Conservation (phyloP, 2,888 invertebrate species). For the Incurvaria masculella region DNA sequence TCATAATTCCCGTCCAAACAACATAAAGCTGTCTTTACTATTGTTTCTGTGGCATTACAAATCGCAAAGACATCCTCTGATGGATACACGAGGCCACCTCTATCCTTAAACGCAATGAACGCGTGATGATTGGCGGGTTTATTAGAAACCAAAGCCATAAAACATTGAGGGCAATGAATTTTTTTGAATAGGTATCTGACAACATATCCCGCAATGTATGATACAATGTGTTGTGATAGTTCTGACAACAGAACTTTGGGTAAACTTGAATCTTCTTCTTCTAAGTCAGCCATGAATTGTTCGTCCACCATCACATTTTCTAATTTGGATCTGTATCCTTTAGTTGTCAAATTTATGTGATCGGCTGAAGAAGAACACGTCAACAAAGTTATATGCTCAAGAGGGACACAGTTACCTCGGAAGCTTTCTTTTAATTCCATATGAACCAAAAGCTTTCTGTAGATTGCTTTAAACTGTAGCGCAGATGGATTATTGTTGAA, state of each 20-base stretch:
- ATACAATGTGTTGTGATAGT: not conserved
- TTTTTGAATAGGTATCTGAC: slow-evolving; percentile 13
- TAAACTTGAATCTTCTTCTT: slow-evolving; percentile 9
- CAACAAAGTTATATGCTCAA: slow-evolving; percentile 9
- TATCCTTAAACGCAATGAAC: slow-evolving; percentile 12
- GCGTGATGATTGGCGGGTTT: not conserved
- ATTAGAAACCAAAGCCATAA: not conserved
- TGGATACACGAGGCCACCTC: slow-evolving; percentile 15
- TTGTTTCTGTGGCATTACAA: slow-evolving; percentile 10
- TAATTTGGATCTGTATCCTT: not conserved
- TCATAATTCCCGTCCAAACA: not conserved
- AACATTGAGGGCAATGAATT: not conserved
- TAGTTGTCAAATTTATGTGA: slow-evolving; percentile 7
- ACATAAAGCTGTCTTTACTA: not conserved
- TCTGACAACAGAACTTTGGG: slow-evolving; percentile 3
- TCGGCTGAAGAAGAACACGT: slow-evolving; percentile 10
- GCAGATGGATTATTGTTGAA: slow-evolving; percentile 15
- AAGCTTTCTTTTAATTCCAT: slow-evolving; percentile 8
- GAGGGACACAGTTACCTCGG: slow-evolving; percentile 8
- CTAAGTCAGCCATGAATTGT: not conserved
- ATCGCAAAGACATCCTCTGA: slow-evolving; percentile 13
- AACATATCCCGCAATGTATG: slow-evolving; percentile 9
- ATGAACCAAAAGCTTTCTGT: slow-evolving; percentile 16
- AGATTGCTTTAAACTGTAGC: slow-evolving; percentile 13
- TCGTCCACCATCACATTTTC: not conserved